Conservation (phyloP, 2,113 vertebrate species). For the Maccullochella peelii region DNA sequence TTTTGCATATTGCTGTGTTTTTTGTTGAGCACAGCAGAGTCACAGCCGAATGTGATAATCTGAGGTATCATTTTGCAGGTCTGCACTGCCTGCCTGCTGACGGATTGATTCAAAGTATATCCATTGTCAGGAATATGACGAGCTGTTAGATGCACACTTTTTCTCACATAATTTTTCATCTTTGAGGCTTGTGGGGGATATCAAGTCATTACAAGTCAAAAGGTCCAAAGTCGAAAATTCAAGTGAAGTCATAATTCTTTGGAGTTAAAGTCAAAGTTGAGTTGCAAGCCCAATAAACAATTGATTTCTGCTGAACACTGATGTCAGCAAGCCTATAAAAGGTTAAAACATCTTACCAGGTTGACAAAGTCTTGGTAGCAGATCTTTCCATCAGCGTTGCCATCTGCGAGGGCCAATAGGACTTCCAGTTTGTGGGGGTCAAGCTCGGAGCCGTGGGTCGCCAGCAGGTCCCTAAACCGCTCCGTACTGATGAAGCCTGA, state of each 20-base stretch:
- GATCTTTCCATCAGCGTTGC: slow-evolving; percentile 93
- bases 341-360: slow-evolving; percentile 88
- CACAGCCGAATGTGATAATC: background rate
- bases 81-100: background rate
- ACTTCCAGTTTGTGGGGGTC: slow-evolving; percentile 97
- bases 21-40: background rate
- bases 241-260: background rate
- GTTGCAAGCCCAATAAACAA: background rate
- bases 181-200: background rate
- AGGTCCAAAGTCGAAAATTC: background rate
- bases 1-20: background rate
- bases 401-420: slow-evolving; percentile 93
- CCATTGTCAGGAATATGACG: background rate
- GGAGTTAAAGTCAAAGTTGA: background rate
- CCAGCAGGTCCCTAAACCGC: slow-evolving; percentile 93
- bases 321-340: slow-evolving; percentile 3
- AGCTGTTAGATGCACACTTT: background rate
- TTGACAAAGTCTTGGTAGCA: slow-evolving; percentile 98
- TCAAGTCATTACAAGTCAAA: slow-evolving; percentile 1
- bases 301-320: background rate
- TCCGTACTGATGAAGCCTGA: slow-evolving; percentile 96
- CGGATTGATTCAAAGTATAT: background rate
- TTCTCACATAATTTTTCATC: background rate
- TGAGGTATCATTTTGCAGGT: background rate
- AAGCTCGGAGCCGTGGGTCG: slow-evolving; percentile 90